Base-by-base conservation (phyloP, 2,888 invertebrate species). In the Calliphora vomitoria region DNA sequence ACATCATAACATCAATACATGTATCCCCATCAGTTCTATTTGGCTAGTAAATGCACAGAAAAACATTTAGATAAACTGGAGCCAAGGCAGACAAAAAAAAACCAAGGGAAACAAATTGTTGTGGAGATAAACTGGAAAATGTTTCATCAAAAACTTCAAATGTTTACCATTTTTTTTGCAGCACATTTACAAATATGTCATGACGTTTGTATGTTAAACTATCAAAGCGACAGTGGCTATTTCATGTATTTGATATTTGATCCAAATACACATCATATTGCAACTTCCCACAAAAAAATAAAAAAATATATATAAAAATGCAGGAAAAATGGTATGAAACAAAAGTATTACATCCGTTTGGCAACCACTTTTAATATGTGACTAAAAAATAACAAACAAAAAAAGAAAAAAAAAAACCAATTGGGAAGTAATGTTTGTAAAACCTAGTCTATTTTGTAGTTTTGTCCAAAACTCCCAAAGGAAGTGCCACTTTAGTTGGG, bases 331-430 rank as follows among this genome's bases (percentile, higher is more conserved):
- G 3, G 60, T 44, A 66, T 47, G 60, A 25, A 47, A 78, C 78
- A 84, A 84, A 71, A 58, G 62, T 83, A 69, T 71, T 53, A 31
- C 80, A 86, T 82, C 85, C 87, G 78, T 87, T 87, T 85, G 87
- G 82, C 78, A 87, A 82, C 50, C 87, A 82, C 72, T 81, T 76
- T 50, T 80, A 66, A 44, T 76, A 84, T 68, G 68, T 25, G 47
- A 68, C 80, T 35, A 35, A 4, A n/a, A 35, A 35, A 35, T 50
- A 53, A 25, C 25, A 25, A 13, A 55, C 75, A 53, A 71, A n/a
- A 60, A n/a, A 53, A 25, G n/a, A n/a, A 13, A 55, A 80, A 53
- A 71, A n/a, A 74, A 10, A 35, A 5, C 13, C 20, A 13, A 50
- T 8, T 25, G 74, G 79, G 79, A 82, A 79, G 69, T 55, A 79